Base-by-base conservation (phyloP, 2,888 invertebrate genomes). In the Athalia rosae region DNA sequence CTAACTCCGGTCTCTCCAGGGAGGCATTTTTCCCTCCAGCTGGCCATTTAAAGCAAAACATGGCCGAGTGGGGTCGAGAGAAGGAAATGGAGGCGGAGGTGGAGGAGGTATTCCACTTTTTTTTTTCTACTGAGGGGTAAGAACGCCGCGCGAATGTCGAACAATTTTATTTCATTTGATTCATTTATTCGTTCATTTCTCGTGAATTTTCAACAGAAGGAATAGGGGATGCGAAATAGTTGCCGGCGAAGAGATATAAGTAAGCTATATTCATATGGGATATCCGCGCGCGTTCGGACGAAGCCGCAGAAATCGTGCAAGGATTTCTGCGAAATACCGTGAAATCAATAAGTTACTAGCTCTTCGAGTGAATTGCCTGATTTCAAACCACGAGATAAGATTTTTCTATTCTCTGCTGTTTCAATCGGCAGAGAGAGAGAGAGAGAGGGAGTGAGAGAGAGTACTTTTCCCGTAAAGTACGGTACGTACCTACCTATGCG, bases 1-100 rank as follows among this genome's bases (percentile, higher is more conserved):
- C 79, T 79, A 77, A 79, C 79, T 81, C 78, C 71, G 74, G 71
- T 58, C 80, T 78, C 80, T 76, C 76, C 67, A 63, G 50, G 69
- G 56, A 45, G 69, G 63, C 76, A 77, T 67, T 59, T 79, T 79
- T 77, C 64, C 58, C 76, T 45, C 78, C 47, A 66, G 66, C 76
- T 71, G 53, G 69, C 78, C 78, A 78, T 69, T 77, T 77, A 77
- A 67, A 67, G 67, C 58, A 59, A 69, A 77, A 63, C 59, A 67
- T 53, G 67, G 50, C 67, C 53, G 67, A 53, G 50, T 50, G 48
- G 50, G 28, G 62, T 28, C 50, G 11, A 11, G 6, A 53, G 53
- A 67, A 28, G 45, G 67, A 67, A 67, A 67, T 67, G 50, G 53
- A 28, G 67, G 28, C 28, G 28, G 53, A 53, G 67, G 28, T 50